These are phyloP conservation scores for Acholoe squamosa DNA, from an alignment of 2,888 invertebrate genomes.

Conservation along the genomic window DNA sequence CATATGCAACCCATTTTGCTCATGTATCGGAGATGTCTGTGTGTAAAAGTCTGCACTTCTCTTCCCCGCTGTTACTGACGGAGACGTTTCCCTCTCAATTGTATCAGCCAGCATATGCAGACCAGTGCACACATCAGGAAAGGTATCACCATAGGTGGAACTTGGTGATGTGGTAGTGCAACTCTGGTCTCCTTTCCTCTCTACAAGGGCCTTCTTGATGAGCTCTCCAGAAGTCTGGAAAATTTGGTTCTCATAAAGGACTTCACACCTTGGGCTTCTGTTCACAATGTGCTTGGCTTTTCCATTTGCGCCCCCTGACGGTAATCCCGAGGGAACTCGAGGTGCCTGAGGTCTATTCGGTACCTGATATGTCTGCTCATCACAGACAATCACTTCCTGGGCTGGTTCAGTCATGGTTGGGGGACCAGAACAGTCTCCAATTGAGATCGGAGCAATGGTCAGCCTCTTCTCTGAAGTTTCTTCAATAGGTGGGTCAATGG, in stretches of 20 bases:
- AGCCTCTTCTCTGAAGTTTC: neutral
- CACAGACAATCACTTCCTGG: neutral
- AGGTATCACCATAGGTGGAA: neutral
- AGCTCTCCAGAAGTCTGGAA: neutral
- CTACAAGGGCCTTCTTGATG: neutral
- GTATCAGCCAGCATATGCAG: slow-evolving; percentile 45
- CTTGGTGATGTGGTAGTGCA: neutral
- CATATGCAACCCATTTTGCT: too few relatives aligned
- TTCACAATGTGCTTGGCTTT: neutral
- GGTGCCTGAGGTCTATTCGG: neutral
- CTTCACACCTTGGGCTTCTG: neutral
- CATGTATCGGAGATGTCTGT: too few relatives aligned
- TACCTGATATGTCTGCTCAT: neutral
- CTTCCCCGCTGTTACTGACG: neutral
- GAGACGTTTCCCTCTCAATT: slow-evolving; percentile 1
- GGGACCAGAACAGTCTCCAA: neutral
- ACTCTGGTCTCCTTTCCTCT: neutral
- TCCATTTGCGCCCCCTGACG: too few relatives aligned
- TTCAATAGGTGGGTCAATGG: neutral
- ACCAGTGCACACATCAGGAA: neutral
- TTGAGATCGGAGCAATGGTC: neutral
- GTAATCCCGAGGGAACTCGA: neutral
- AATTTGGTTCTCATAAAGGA: neutral
- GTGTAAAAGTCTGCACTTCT: neutral
- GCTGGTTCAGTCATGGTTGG: slow-evolving; percentile 10